Base-by-base conservation (phyloP, 2,113 vertebrate genomes). In the Todiramphus saurophagus region DNA sequence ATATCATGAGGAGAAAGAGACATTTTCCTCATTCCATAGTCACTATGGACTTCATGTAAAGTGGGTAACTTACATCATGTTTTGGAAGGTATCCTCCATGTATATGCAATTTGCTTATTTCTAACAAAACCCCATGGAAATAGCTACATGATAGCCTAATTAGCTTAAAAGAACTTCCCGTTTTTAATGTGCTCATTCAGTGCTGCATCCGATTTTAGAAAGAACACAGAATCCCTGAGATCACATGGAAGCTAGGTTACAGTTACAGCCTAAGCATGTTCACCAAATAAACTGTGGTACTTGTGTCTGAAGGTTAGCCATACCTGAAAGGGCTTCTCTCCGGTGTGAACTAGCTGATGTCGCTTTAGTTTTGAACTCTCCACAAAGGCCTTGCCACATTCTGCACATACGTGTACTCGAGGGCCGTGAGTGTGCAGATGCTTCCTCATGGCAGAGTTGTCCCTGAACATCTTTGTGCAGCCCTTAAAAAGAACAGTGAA, bases 391-490 rank as follows among this genome's bases (percentile, higher is more conserved):
- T 99, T 99, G 92, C 99, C 99, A 48, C 99, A 99, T 83, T 99
- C 99, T 37, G 99, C 99, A 91, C 99, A 99, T 91, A 99, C 99
- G 31, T 99, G 99, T 94, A 99, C 99, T 30, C 99, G 97, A 75
- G 99, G 99, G 62, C 99, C 99, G 28, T 99, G 99, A 74, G 99
- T 99, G 96, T 99, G 99, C 98, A 99, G 98, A 88, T 99, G 99
- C 97, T 99, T 99, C 87, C 99, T 99, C 99, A 99, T 99, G 43
- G 99, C 99, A 21, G 99, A 99, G 98, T 99, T 99, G 97, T 99
- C 99, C 98, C 99, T 99, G 98, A 99, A 99, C 99, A 99, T 99
- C 98, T 99, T 99, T 81, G 99, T 99, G 97, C 99, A 99, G 97
- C 99, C 99, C 99, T 99, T 97, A 31, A 90, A 96, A 90, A 91